Percentiles rank a stretch among this genome's conserved stretches.
Evolutionary conservation across 2,113 vertebrate species (phyloP).

Genomic region (Rhinopomastus cyanomelas): DNA sequence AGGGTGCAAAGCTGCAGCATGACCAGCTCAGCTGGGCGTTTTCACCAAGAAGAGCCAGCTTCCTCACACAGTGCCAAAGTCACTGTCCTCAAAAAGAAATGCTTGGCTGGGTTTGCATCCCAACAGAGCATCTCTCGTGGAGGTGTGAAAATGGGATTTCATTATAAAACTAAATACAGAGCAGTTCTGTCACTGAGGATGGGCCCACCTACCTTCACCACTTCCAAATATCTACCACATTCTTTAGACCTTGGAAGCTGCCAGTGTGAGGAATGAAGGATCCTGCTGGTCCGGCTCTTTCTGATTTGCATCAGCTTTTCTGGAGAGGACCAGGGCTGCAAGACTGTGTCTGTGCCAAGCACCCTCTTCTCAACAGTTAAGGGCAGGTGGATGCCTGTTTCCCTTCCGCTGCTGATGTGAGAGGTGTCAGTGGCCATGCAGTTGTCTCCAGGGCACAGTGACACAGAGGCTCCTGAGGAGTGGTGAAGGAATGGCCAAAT

Average conservation of each 20-base stretch:
- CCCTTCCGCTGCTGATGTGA: rapidly evolving
- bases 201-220: background rate
- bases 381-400: background rate
- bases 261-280: background rate
- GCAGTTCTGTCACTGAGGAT: background rate
- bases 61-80: background rate
- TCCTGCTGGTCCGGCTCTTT: background rate
- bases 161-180: slow-evolving; percentile 27
- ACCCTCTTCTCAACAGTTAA: background rate
- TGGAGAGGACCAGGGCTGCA: background rate
- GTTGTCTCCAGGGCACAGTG: background rate
- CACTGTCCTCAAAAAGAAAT: background rate
- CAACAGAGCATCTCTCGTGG: background rate
- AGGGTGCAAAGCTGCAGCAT: background rate
- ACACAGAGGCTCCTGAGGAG: background rate
- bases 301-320: background rate
- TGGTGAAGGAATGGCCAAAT: background rate
- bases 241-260: background rate
- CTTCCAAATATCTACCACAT: background rate
- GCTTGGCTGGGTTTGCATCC: background rate
- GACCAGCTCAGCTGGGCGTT: background rate
- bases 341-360: background rate
- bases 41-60: background rate
- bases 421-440: background rate
- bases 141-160: slow-evolving; percentile 24